These are phyloP conservation scores for Magallana ariakensis DNA, from an alignment of 1,140 invertebrate genomes.

Conservation along the genomic window DNA sequence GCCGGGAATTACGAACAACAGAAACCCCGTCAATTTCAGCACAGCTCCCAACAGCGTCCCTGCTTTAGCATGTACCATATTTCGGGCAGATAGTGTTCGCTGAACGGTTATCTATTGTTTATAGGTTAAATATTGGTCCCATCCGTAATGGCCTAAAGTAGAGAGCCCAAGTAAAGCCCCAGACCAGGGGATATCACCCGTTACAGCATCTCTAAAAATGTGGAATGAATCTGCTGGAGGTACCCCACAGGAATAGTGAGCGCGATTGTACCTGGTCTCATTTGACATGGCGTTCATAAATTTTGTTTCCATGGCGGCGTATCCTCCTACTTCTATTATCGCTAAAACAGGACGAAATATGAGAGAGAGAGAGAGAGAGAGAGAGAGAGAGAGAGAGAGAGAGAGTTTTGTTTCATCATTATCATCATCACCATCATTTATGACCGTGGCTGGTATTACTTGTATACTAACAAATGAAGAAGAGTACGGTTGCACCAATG, in stretches of 20 bases:
- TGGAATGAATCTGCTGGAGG: slow-evolving; percentile 79
- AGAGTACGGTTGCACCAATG: slow-evolving; percentile 81
- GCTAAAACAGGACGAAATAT: too few species aligned
- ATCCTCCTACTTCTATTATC: slow-evolving; percentile 78
- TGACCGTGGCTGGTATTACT: neutral
- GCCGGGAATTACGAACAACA: slow-evolving; percentile 82
- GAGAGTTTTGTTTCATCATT: neutral
- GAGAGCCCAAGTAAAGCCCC: slow-evolving; percentile 82
- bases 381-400: too few species aligned
- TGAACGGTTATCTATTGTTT: slow-evolving; percentile 81
- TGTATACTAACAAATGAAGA: slow-evolving; percentile 77
- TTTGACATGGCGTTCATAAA: slow-evolving; percentile 78
- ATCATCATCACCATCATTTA: neutral
- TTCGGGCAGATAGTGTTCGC: slow-evolving; percentile 81
- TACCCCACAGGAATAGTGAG: slow-evolving; percentile 62
- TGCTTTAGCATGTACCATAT: slow-evolving; percentile 81
- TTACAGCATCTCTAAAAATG: slow-evolving; percentile 79
- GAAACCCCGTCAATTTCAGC: slow-evolving; percentile 82
- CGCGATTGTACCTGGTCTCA: slow-evolving; percentile 56
- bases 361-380: too few species aligned
- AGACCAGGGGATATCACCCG: slow-evolving; percentile 82
- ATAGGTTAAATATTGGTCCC: slow-evolving; percentile 80
- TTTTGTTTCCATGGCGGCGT: slow-evolving; percentile 73
- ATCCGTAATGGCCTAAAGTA: slow-evolving; percentile 82
- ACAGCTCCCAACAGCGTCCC: slow-evolving; percentile 80